These are phyloP conservation scores for Excalfactoria chinensis DNA, from an alignment of 2,113 vertebrate species.

Conservation along the genomic window DNA sequence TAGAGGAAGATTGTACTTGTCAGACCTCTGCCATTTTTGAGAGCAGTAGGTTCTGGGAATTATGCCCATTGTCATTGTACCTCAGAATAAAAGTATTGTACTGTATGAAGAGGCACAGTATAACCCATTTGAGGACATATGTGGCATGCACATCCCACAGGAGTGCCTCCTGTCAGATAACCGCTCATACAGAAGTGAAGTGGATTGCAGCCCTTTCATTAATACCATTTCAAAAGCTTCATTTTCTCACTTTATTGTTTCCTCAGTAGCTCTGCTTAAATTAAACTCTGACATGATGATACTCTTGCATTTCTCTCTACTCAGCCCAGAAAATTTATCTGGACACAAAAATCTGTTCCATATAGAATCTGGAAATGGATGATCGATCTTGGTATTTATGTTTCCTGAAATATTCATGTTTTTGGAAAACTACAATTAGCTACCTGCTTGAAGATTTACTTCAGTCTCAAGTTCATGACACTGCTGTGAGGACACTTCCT, in stretches of 20 bases:
- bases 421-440: background rate
- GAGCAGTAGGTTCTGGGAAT: background rate
- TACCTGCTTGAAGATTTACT: background rate
- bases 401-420: background rate
- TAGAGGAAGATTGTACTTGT: background rate
- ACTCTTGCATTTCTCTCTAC: background rate
- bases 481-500: background rate
- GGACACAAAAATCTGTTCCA: background rate
- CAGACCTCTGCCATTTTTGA: background rate
- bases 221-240: background rate
- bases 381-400: background rate
- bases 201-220: background rate
- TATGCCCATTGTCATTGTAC: background rate
- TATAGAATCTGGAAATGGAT: background rate
- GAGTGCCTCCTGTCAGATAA: background rate
- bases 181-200: background rate
- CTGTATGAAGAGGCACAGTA: background rate
- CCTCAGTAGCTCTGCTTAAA: background rate
- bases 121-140: background rate
- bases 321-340: background rate
- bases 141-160: background rate
- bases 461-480: rapidly evolving
- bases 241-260: background rate
- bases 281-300: background rate
- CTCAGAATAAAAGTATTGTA: background rate